A percentile compares a stretch with the other conserved stretches of the same genome.
Evolutionary conservation across 2,888 invertebrate genomes (phyloP).

Genomic region (Magallana nippona): DNA sequence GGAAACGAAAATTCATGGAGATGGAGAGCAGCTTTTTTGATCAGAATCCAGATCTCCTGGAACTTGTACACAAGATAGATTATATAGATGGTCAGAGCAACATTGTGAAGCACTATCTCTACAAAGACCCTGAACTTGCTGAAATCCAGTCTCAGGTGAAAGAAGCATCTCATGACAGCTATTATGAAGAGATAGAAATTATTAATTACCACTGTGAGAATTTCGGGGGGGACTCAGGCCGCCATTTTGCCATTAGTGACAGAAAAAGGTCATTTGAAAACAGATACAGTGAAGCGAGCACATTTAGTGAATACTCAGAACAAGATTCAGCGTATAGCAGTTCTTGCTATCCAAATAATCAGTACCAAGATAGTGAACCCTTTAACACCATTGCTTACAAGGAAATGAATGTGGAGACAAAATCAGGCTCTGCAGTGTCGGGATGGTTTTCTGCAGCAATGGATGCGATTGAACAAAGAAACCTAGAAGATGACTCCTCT

Average conservation of each 20-base stretch:
- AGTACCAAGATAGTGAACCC: background rate
- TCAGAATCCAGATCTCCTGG: background rate
- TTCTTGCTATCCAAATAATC: background rate
- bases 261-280: background rate
- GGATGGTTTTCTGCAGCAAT: conserved; percentile 18
- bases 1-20: background rate
- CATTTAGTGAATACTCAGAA: background rate
- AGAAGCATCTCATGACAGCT: background rate
- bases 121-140: conserved; percentile 21
- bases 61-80: conserved; percentile 11
- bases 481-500: background rate
- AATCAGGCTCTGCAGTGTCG: background rate
- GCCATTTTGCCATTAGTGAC: background rate
- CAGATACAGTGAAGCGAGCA: background rate
- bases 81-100: background rate
- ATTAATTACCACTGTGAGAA: conserved; percentile 23
- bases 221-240: background rate
- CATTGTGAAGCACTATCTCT: background rate
- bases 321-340: background rate
- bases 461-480: background rate
- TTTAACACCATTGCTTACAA: background rate
- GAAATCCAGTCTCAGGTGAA: conserved; percentile 1
- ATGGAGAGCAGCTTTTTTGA: conserved; percentile 18
- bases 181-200: conserved; percentile 14
- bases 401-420: no score